Conservation (phyloP, 2,113 vertebrate genomes). For the Caranx ignobilis region DNA sequence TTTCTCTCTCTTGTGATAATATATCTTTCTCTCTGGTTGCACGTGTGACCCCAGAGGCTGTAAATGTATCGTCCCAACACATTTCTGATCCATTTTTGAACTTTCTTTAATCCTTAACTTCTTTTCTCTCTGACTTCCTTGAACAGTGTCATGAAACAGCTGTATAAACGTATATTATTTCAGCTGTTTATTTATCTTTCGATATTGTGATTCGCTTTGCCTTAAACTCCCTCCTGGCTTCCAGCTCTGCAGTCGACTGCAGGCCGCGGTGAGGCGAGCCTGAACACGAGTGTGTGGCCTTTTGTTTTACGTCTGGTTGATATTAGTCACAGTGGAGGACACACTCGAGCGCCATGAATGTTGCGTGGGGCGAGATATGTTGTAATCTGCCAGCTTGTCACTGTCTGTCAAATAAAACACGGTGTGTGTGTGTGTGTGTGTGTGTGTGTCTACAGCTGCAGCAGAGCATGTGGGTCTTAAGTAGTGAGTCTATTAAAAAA, state of each 20-base stretch:
- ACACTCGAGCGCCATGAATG: not conserved
- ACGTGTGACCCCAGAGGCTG: not conserved
- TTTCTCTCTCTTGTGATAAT: not conserved
- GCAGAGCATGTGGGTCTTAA: not conserved
- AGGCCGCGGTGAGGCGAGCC: constrained; percentile 9
- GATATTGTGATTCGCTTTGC: constrained; percentile 10
- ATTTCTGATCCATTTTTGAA: not conserved
- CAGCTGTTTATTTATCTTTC: constrained; percentile 24
- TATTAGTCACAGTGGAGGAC: constrained; percentile 43
- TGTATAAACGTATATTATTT: constrained; percentile 10
- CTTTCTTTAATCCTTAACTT: not conserved
- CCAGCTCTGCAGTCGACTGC: not conserved
- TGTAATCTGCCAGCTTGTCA: constrained; percentile 24
- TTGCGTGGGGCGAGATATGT: constrained; percentile 14
- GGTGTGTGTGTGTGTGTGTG: not conserved
- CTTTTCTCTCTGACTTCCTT: not conserved
- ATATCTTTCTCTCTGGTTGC: not conserved
- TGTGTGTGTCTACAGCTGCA: constrained; percentile 5
- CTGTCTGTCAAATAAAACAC: constrained; percentile 22
- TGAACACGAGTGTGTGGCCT: not conserved
- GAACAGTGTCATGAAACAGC: not conserved
- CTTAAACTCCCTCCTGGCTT: not conserved
- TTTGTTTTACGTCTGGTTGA: constrained; percentile 21
- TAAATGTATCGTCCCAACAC: not conserved
- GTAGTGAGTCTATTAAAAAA: constrained; percentile 7